Evolutionary conservation across 2,888 invertebrate genomes (phyloP), one percentile per base, ranked within the genome.

Genomic region (Scaeva pyrastri): DNA sequence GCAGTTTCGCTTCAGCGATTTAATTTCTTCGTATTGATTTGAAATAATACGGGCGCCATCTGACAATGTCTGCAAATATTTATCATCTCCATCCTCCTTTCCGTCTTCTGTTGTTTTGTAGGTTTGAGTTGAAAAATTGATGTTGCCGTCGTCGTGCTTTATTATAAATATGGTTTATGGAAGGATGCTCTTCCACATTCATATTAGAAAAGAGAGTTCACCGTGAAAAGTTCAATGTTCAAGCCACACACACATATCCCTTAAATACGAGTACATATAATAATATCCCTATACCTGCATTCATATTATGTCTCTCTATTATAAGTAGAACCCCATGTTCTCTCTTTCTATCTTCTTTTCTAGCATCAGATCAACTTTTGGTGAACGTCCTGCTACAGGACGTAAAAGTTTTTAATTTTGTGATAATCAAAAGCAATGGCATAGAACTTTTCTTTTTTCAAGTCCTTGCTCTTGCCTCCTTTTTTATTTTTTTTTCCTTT

Each of bases 361-460:
- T 48, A 8, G 12, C 16, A 31, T 56, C 31, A 36, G 31, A 56
- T 56, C 11, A 19, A 11, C 48, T 45, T 68, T 41, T 71, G 39
- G 64, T 36, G 26, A 58, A 58, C 23, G 80, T 82, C 77, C 76
- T 82, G 74, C 71, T 60, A 73, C 73, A 76, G 82, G 82, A 82
- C 86, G 82, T 60, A 86, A 82, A 86, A 86, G 64, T 86, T 86
- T 86, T 86, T 86, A 86, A 86, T 86, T 86, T 86, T 86, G 86
- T 82, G 86, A 86, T 86, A 86, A 86, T 86, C 86, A 86, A 86
- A 86, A 86, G 86, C 86, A 86, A 86, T 86, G 86, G 86, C 81
- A 78, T 71, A 82, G 74, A 86, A 86, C 82, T 86, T 86, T 82
- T 81, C 56, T 77, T 64, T 68, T 62, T 58, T 45, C 12, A 43